A percentile compares a stretch with the other conserved stretches of the same genome.
Conservation (phyloP, 2,113 vertebrate species). For the Ciconia stormi region DNA sequence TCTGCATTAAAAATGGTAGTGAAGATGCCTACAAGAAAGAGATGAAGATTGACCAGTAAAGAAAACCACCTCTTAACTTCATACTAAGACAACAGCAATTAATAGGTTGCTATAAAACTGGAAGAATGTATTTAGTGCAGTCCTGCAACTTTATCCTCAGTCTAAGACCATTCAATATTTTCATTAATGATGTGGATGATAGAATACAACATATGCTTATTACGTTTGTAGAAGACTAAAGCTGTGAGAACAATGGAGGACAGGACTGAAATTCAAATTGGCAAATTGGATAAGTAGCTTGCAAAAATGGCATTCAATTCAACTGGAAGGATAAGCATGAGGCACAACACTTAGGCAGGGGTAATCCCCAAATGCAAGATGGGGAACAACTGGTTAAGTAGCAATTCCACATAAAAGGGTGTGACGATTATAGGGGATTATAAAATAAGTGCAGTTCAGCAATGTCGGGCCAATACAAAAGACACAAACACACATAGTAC, state of each 20-base stretch:
- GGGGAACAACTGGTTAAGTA: neutral
- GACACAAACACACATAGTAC: neutral
- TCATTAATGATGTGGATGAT: neutral
- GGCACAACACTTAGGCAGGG: neutral
- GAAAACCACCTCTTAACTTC: neutral
- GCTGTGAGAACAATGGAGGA: neutral
- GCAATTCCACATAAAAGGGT: neutral
- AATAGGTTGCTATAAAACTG: neutral
- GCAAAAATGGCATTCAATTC: neutral
- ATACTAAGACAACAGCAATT: neutral
- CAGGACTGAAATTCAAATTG: neutral
- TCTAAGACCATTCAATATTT: neutral
- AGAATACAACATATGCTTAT: neutral
- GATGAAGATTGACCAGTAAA: neutral
- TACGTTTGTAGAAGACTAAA: neutral
- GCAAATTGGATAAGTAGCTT: neutral
- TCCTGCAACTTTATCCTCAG: neutral
- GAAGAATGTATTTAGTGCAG: neutral
- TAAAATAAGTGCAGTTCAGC: neutral
- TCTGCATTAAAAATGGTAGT: neutral
- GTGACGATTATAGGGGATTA: neutral
- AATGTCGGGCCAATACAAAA: neutral
- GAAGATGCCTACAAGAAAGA: neutral
- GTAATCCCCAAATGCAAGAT: neutral
- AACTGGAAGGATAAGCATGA: neutral